Percentiles rank a stretch among this genome's conserved stretches.
Conservation (phyloP, 2,888 invertebrate genomes). For the Agrochola litura region DNA sequence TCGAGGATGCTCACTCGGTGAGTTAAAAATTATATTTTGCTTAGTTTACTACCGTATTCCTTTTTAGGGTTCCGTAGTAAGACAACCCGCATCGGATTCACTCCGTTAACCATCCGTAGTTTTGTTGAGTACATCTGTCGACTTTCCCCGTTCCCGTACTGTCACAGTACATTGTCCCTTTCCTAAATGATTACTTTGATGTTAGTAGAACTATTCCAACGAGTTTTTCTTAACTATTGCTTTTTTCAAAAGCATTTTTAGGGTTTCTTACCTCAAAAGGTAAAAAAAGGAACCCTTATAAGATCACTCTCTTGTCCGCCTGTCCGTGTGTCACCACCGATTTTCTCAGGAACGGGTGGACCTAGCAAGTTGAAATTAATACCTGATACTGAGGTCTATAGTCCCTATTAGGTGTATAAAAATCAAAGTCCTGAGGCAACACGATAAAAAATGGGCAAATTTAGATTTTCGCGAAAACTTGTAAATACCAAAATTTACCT, state of each 20-base stretch:
- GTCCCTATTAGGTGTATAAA: too few species aligned
- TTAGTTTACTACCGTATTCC: not conserved
- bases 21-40: conserved; percentile 4
- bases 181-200: not conserved
- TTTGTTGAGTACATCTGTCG: not conserved
- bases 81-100: not conserved
- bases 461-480: too few species aligned
- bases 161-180: not conserved
- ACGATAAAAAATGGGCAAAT: too few species aligned
- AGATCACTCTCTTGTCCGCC: too few species aligned
- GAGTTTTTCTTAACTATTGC: not conserved
- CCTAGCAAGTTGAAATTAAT: too few species aligned
- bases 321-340: too few species aligned
- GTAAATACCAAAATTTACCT: too few species aligned
- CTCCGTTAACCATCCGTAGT: not conserved
- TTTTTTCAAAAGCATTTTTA: not conserved
- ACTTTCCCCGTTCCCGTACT: not conserved
- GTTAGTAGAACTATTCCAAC: not conserved
- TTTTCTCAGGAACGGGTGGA: too few species aligned
- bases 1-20: conserved; percentile 7
- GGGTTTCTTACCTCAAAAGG: too few species aligned
- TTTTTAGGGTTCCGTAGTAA: not conserved
- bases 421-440: too few species aligned
- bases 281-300: too few species aligned
- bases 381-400: too few species aligned